Evolutionary conservation across 2,113 vertebrate genomes (phyloP), one percentile per base, ranked within the genome.

Genomic region (Paradoxurus hermaphroditus): DNA sequence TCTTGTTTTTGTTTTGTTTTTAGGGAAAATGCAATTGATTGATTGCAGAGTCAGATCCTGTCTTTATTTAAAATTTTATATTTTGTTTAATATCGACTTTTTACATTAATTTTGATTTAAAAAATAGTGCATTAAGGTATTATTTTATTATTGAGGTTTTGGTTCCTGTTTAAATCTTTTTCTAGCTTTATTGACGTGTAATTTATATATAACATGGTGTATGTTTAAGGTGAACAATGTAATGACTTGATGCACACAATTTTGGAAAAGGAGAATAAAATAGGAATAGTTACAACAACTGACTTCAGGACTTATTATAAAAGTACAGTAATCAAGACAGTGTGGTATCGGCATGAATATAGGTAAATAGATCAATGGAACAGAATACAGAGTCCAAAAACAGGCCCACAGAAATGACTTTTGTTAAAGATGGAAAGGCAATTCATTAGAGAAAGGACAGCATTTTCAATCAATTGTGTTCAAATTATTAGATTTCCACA

Each of bases 301-400:
- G 7, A 91, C 46, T 84, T 93, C 23, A 91, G 94, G 39, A 68
- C 36, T 75, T 95, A 56, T 46, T 73, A 96, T 56, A 97, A 94
- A 84, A 51, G 44, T 91, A 91, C 19, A 91, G 53, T 85, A 77
- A 88, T 92, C 34, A 89, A 92, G 78, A 87, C 36, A 79, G 68
- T 89, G 63, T 96, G 1, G 44, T 94, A 72, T 39, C 85, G 39
- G 56, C 41, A 77, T 94, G 49, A 86, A 53, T 53, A 49, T n/a
- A 78, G 65, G 79, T 92, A 97, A 95, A 83, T 29, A 96, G 53
- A 95, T 92, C 83, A 96, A 51, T 86, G 36, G 59, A 92, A 94
- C 49, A 89, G 72, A 89, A 36, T 49, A 92, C 25, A 96, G 67
- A 86, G 63, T 86, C 36, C 67, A 96, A 94, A 94, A 78, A 72